Evolutionary conservation across 1,140 invertebrate species (phyloP).

Genomic region (Nixonia krombeini): DNA sequence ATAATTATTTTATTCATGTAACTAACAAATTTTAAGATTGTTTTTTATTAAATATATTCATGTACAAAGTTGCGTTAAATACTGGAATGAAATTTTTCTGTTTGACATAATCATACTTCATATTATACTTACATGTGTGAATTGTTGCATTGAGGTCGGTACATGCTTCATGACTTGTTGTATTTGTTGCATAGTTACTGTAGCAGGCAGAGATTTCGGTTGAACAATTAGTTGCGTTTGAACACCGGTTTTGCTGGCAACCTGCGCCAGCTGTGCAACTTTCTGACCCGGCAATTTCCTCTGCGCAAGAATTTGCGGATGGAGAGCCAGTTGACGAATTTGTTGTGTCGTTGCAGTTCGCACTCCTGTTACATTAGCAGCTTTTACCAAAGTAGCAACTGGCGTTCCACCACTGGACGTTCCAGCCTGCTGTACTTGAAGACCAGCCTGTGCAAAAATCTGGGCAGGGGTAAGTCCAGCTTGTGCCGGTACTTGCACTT

Average conservation of each 20-base stretch:
- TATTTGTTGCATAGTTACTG: conserved; percentile 83
- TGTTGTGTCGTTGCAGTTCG: conserved; percentile 76
- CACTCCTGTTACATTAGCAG: conserved; percentile 70
- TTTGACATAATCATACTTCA: not conserved
- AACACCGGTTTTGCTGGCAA: conserved; percentile 71
- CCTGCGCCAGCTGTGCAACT: conserved; percentile 74
- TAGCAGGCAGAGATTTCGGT: conserved; percentile 76
- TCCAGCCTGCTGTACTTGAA: conserved; percentile 71
- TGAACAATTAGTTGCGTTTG: conserved; percentile 77
- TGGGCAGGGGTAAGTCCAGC: conserved; percentile 71
- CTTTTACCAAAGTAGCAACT: conserved; percentile 76
- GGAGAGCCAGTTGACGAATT: conserved; percentile 78
- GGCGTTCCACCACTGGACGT: conserved; percentile 61
- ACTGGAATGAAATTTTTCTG: too few relatives aligned
- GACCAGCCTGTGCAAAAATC: conserved; percentile 73
- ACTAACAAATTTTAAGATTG: too few relatives aligned
- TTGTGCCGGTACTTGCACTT: conserved; percentile 67
- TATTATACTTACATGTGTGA: conserved; percentile 64
- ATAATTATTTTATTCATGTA: too few relatives aligned
- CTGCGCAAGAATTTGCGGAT: conserved; percentile 77
- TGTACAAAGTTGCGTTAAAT: too few relatives aligned
- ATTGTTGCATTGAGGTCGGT: conserved; percentile 72
- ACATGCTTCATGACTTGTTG: conserved; percentile 82
- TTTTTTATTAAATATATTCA: too few relatives aligned
- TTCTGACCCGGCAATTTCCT: conserved; percentile 76